Evolutionary conservation across 2,113 vertebrate genomes (phyloP).

Genomic region (Myocastor coypus): DNA sequence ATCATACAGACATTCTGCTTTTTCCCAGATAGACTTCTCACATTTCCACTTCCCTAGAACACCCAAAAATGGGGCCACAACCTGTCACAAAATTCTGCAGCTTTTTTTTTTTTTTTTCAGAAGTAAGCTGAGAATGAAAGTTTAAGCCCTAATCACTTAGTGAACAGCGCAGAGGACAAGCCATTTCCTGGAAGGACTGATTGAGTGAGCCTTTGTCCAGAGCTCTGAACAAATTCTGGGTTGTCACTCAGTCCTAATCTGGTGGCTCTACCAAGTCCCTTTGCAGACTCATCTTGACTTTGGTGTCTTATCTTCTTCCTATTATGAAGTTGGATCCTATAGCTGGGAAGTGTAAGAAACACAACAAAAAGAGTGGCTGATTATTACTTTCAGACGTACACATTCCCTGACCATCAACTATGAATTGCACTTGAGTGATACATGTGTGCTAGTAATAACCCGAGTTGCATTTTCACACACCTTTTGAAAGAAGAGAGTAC

Average conservation of each 20-base stretch:
- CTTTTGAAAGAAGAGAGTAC: conserved; percentile 14
- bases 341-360: neutral
- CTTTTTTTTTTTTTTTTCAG: neutral
- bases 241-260: neutral
- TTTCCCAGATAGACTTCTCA: neutral
- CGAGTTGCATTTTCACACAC: neutral
- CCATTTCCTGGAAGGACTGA: neutral
- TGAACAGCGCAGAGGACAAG: neutral
- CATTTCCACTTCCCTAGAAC: neutral
- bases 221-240: neutral
- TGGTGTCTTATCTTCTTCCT: neutral
- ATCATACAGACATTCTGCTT: neutral
- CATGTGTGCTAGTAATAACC: neutral
- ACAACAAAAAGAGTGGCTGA: rapidly evolving
- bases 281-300: neutral
- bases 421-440: neutral
- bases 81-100: neutral
- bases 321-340: neutral
- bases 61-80: neutral
- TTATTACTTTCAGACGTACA: neutral
- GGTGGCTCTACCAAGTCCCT: neutral
- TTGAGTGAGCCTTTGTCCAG: neutral
- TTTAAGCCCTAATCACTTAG: neutral
- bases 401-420: neutral
- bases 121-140: neutral